Evolutionary conservation across 2,113 vertebrate genomes (phyloP).

Genomic region (Polypterus senegalus): DNA sequence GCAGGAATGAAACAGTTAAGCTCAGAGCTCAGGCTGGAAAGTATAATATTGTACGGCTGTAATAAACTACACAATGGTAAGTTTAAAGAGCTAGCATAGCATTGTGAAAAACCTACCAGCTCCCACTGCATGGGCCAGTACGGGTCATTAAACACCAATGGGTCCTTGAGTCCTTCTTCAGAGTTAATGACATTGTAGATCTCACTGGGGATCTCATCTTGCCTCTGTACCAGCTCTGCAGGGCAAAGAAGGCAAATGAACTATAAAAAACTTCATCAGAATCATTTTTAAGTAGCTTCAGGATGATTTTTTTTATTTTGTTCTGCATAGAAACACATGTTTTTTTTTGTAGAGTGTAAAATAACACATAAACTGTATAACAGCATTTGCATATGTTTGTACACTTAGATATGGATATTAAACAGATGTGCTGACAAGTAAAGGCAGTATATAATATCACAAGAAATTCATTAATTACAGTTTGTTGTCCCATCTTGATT

Average conservation of each 20-base stretch:
- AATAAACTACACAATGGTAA: conserved; percentile 1
- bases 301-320: neutral
- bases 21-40: no score
- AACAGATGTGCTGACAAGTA: no score
- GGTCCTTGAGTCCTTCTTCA: conserved; percentile 53
- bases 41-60: neutral
- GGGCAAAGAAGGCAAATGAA: conserved; percentile 62
- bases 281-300: neutral
- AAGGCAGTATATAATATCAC: no score
- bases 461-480: no score
- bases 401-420: no score
- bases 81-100: neutral
- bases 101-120: conserved; percentile 54
- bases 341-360: no score
- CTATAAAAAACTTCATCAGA: conserved; percentile 44
- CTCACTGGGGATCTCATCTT: conserved; percentile 55
- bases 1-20: no score
- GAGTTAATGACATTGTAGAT: conserved; percentile 49
- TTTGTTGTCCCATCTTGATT: no score
- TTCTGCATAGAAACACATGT: neutral
- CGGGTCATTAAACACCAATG: conserved; percentile 74
- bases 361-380: no score
- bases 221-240: conserved; percentile 51
- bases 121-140: conserved; percentile 61
- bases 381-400: no score